A percentile compares a stretch with the other conserved stretches of the same genome.
Evolutionary conservation across 2,797 vertebrate genomes (phyloP).

Genomic region (Microtus agrestis): DNA sequence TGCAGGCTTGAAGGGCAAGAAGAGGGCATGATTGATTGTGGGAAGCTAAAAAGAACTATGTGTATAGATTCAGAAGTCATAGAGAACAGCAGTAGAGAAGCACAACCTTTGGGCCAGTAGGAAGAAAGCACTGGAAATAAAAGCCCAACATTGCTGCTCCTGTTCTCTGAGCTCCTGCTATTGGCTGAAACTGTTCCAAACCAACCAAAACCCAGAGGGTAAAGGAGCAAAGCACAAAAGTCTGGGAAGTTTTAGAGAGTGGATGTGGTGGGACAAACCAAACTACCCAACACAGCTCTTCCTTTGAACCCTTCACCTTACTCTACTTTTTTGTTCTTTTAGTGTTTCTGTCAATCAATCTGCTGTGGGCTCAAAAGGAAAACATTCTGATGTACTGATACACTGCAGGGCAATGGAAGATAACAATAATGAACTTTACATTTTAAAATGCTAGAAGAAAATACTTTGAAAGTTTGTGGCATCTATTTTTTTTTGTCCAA

Average conservation of each 20-base stretch:
- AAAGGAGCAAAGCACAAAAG: constrained; percentile 8
- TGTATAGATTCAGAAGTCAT: neutral
- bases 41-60: neutral
- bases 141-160: neutral
- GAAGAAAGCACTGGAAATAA: neutral
- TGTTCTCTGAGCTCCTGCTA: neutral
- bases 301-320: neutral
- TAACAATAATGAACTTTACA: neutral
- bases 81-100: neutral
- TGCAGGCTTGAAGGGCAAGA: neutral
- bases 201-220: neutral
- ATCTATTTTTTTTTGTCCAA: neutral
- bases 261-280: neutral
- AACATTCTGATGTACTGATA: neutral
- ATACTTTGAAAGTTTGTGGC: neutral
- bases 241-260: constrained; percentile 18
- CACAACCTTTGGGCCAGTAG: neutral
- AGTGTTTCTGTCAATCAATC: neutral
- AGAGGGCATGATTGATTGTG: neutral
- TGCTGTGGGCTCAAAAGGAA: neutral
- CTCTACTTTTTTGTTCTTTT: neutral
- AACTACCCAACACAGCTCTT: neutral
- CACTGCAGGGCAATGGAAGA: neutral
- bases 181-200: neutral
- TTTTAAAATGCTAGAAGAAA: neutral